Evolutionary conservation across 2,113 vertebrate genomes (phyloP), one percentile per base, ranked within the genome.

Genomic region (Crotalus viridis): DNA sequence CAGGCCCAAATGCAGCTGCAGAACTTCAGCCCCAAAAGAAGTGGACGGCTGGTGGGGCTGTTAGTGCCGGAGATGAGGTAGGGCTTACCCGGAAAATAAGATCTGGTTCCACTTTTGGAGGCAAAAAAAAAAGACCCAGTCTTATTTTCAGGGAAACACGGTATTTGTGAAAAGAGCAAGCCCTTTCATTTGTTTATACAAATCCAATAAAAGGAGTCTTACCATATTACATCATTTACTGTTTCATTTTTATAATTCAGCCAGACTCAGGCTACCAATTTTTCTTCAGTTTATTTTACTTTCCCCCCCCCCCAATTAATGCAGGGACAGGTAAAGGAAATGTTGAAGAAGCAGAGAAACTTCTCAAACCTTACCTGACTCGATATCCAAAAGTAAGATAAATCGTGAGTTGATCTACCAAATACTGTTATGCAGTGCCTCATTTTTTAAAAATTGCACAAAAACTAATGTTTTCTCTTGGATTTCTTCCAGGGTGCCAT

Each of bases 261-360:
- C 7, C 46, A 12, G 51, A n/a, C 46, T 19, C 26, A 7, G 19
- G 56, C 55, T 43, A 0, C 0, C 94, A 93, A 4, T 43, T 91
- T 81, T 89, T 61, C 57, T 93, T 94, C 88, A 88, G 92, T 24
- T 88, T 89, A 39, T 88, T 93, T 95, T 57, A 59, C 55, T 96
- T 90, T 97, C 1, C 39, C 48, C n/a, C 94, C 91, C 93, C 93
- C 85, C 48, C 4, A 9, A 39, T 87, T 46, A 55, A 93, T 97
- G 22, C 95, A 99, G 99, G 99, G n/a, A 99, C 98, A 0, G 99
- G 99, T 93, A 99, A 99, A 90, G 99, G 98, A 94, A 98, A 99
- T 10, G 98, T 99, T 0, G 97, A 98, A 90, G 99, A 99, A 94
- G 99, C 99, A 93, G 99, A 99, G 95, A 98, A 97, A 94, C 97